Evolutionary conservation across 2,797 vertebrate genomes (phyloP), one percentile per base, ranked within the genome.

Genomic region (Sebastes baramenuke): DNA sequence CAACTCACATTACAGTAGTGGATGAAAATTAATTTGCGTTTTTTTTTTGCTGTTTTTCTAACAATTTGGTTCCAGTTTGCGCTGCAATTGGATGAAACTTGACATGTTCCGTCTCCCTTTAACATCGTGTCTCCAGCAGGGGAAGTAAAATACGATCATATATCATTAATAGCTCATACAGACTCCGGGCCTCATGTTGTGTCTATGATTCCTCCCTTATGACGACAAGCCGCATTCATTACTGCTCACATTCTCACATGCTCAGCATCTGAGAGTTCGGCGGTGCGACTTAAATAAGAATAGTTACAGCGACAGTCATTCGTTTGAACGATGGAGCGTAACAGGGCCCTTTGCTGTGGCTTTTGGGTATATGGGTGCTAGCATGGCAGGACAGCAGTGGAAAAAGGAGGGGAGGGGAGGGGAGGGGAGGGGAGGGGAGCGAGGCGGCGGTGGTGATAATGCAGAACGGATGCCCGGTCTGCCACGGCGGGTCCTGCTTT

Each of bases 401-500:
- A 85, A 86, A 83, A 66, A 56, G 8, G 8, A 72, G 55, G 38
- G 71, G 42, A 22, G 38, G 11, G 34, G 34, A 22, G 38, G 11
- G 34, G 34, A 62, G 10, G 38, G 71, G 42, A 22, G 38, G 36
- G 36, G 11, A 36, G 12, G 68, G 36, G 42, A 67, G 13, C 13
- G 8, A 54, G 20, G 27, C 4, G 38, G 69, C 49, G 30, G 81
- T 13, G 65, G 85, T 55, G 82, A 82, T 75, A 89, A 90, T 91
- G 86, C 77, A 75, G 77, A 92, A 80, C 81, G 88, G 84, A 90
- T 89, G 89, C 85, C 87, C 66, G 46, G 87, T 77, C 90, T 62
- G 82, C 85, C 81, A 74, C 32, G 16, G 60, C 42, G 18, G 59
- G 81, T 80, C 67, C 88, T 91, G 81, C 84, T 90, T 88, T 85